Conservation (phyloP, 2,888 invertebrate species). For the Cataglyphis altisquamis region DNA sequence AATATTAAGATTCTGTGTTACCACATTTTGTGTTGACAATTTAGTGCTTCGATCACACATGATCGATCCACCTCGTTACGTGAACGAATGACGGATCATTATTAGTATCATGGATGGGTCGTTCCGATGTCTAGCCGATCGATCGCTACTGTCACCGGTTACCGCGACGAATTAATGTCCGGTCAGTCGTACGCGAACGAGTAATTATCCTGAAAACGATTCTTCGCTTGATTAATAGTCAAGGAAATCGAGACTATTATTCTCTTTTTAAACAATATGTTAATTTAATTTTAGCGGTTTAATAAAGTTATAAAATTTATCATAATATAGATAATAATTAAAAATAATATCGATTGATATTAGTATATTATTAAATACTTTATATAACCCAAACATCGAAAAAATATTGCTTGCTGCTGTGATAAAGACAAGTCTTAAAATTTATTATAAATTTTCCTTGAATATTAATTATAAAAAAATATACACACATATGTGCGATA, state of each 20-base stretch:
- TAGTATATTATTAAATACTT: neutral
- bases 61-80: conserved; percentile 66
- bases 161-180: conserved; percentile 84
- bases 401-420: too few species aligned
- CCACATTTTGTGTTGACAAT: conserved; percentile 26
- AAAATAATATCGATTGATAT: neutral
- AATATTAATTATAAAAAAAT: neutral
- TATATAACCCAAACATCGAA: neutral
- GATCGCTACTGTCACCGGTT: conserved; percentile 84
- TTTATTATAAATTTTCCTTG: neutral
- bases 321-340: neutral
- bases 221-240: conserved; percentile 50
- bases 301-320: conserved; percentile 9
- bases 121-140: conserved; percentile 79
- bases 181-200: conserved; percentile 78
- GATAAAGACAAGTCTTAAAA: neutral
- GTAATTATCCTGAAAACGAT: conserved; percentile 78
- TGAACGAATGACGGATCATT: conserved; percentile 72
- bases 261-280: neutral
- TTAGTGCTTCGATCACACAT: conserved; percentile 47
- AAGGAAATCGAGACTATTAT: conserved; percentile 8
- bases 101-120: conserved; percentile 66
- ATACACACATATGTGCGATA: neutral
- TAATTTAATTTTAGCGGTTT: neutral
- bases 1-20: neutral